Conservation (phyloP, 1,140 invertebrate species). For the Amyelois transitella region DNA sequence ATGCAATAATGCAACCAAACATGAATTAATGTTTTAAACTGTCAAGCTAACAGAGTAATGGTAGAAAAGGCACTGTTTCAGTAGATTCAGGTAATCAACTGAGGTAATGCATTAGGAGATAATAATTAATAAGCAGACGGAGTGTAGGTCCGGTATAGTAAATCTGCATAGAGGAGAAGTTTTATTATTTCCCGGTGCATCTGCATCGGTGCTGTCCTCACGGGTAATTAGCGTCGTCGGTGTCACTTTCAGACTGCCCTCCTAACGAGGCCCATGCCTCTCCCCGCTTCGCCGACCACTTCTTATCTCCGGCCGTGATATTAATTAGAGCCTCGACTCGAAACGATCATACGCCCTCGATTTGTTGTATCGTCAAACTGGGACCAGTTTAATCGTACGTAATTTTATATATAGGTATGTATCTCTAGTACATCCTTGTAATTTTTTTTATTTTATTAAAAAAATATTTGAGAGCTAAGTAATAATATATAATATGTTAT, state of each 20-base stretch:
- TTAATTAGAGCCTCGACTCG: constrained; percentile 57
- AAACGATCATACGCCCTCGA: constrained; percentile 23
- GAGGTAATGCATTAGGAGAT: no score
- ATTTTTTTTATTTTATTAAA: no score
- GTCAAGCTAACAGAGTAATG: no score
- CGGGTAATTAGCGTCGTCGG: constrained; percentile 55
- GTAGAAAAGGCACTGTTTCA: no score
- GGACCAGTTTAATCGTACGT: neutral
- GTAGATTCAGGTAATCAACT: no score
- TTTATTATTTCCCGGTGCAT: constrained; percentile 10
- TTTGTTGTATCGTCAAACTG: neutral
- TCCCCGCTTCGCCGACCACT: constrained; percentile 16
- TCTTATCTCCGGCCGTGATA: constrained; percentile 33
- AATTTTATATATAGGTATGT: no score
- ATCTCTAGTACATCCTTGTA: no score
- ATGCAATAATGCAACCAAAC: no score
- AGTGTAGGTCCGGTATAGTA: neutral
- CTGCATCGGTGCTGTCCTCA: constrained; percentile 42
- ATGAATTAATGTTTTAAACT: no score
- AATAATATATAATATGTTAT: no score
- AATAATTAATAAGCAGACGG: no score
- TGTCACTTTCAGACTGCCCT: constrained; percentile 63
- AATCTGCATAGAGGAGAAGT: neutral
- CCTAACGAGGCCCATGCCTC: constrained; percentile 53
- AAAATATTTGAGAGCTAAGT: no score